A percentile compares a stretch with the other conserved stretches of the same genome.
These are phyloP conservation scores for Euleptes europaea DNA, from an alignment of 2,113 vertebrate genomes.

Conservation along the genomic window DNA sequence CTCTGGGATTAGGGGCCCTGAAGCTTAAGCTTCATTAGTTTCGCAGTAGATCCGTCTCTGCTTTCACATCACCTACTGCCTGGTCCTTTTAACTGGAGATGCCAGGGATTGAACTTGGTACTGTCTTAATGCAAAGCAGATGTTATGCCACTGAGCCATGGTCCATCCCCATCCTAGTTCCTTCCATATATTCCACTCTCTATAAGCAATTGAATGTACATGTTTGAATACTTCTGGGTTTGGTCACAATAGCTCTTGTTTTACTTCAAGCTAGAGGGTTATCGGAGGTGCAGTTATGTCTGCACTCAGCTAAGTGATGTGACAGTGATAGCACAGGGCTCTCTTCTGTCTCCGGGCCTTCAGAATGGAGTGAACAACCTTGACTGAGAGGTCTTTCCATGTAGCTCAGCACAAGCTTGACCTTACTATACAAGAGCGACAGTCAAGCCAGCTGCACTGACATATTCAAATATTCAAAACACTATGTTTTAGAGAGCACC, in stretches of 20 bases:
- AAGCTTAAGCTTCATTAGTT: too few species aligned
- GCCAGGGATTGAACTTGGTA: too few species aligned
- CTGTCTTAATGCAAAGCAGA: too few species aligned
- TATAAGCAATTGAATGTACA: not conserved
- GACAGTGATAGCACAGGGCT: not conserved
- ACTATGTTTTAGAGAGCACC: conserved; percentile 12
- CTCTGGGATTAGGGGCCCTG: too few species aligned
- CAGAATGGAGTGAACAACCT: not conserved
- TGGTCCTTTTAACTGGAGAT: too few species aligned
- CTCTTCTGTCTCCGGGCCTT: not conserved
- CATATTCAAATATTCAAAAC: not conserved
- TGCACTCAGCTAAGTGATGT: conserved; percentile 29
- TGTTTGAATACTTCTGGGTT: conserved; percentile 35
- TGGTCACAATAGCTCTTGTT: conserved; percentile 35
- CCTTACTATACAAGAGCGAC: not conserved
- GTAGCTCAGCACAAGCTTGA: not conserved
- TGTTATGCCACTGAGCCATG: not conserved
- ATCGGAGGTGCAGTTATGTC: not conserved
- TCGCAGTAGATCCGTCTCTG: too few species aligned
- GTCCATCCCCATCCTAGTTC: conserved; percentile 39
- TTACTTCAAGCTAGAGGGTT: not conserved
- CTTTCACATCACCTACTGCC: too few species aligned
- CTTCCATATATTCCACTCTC: conserved; percentile 47
- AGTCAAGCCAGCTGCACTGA: conserved; percentile 11
- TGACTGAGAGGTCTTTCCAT: not conserved